Evolutionary conservation across 2,888 invertebrate species (phyloP).

Genomic region (Galeruca laticollis): DNA sequence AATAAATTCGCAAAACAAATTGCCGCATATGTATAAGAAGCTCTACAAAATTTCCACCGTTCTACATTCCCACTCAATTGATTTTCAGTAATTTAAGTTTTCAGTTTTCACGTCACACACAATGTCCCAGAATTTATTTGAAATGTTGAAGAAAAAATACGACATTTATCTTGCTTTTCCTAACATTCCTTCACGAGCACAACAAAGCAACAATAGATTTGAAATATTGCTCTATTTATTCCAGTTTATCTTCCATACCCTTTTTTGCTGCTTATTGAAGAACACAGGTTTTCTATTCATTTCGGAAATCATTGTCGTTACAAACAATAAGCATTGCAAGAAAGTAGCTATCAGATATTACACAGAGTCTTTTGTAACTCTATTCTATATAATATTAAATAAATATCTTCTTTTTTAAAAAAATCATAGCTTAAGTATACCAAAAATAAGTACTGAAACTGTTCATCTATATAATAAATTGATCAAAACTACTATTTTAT

Average conservation of each 20-base stretch:
- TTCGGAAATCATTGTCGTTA: too few species aligned
- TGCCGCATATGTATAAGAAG: conserved; percentile 36
- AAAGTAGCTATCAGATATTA: too few species aligned
- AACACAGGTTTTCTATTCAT: too few species aligned
- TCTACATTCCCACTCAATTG: conserved; percentile 37
- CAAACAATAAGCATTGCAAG: too few species aligned
- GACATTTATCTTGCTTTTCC: conserved; percentile 31
- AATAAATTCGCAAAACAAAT: conserved; percentile 36
- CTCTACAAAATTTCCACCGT: conserved; percentile 29
- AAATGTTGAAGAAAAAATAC: conserved; percentile 25
- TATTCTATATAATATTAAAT: too few species aligned
- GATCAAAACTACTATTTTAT: too few species aligned
- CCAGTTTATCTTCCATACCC: not conserved
- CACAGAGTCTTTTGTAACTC: too few species aligned
- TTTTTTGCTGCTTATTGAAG: too few species aligned
- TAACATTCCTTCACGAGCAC: conserved; percentile 13
- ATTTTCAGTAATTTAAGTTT: conserved; percentile 40
- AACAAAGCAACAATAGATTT: conserved; percentile 27
- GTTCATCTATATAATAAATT: too few species aligned
- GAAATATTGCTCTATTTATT: conserved; percentile 32
- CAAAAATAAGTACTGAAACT: too few species aligned
- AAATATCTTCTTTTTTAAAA: too few species aligned
- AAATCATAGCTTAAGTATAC: too few species aligned
- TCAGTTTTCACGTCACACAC: conserved; percentile 40
- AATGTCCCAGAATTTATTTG: conserved; percentile 33